phyloP scores from a whole-genome alignment of 1,140 invertebrate genomes.

The Triops cancriformis region DNA sequence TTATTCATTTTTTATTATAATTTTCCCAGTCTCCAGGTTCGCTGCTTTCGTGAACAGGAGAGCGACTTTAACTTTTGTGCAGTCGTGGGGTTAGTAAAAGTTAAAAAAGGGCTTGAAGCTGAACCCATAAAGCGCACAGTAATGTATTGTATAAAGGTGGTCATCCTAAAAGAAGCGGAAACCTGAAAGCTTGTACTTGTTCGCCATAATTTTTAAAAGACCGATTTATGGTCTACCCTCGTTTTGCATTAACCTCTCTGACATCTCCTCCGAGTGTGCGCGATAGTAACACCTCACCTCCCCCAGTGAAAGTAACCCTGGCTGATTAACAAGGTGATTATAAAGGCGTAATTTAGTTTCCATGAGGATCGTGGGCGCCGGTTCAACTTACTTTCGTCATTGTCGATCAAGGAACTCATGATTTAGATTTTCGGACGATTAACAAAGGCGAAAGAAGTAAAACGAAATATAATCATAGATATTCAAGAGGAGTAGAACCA shows the following conservation, averaged over 20 bases:
- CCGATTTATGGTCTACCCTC: not conserved
- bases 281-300: not conserved
- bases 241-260: slow-evolving; percentile 13
- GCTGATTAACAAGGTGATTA: slow-evolving; percentile 10
- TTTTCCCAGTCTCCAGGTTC: not conserved
- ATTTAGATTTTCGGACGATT: too few species aligned
- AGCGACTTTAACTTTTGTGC: not conserved
- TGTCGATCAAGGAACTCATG: not conserved
- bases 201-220: not conserved
- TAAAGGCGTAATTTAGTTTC: not conserved
- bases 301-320: not conserved
- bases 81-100: not conserved
- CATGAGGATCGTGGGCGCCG: not conserved
- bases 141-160: not conserved
- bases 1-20: not conserved
- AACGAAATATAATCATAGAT: too few species aligned
- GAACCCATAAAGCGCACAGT: not conserved
- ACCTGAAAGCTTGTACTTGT: not conserved
- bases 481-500: too few species aligned
- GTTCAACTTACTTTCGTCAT: not conserved
- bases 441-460: too few species aligned
- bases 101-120: not conserved
- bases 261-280: not conserved
- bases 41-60: not conserved
- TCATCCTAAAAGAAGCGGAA: not conserved